Evolutionary conservation across 2,888 invertebrate genomes (phyloP).

Genomic region (Agrotis clavis): DNA sequence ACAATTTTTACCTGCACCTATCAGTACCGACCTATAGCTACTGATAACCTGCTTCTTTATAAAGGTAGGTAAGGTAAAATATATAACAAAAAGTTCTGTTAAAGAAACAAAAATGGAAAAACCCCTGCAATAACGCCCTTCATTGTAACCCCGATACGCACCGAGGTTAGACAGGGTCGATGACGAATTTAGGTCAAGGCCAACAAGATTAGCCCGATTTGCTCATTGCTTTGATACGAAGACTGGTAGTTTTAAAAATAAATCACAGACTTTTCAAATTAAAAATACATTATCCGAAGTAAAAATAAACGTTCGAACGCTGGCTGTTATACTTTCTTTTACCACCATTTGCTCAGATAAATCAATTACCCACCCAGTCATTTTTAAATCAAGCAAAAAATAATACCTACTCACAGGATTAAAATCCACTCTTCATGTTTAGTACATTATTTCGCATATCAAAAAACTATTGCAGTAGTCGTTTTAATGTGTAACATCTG

Average conservation of each 20-base stretch:
- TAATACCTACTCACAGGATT: constrained; percentile 21
- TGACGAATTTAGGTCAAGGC: constrained; percentile 42
- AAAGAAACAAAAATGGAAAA: neutral
- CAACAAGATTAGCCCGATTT: constrained; percentile 14
- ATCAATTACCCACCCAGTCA: neutral
- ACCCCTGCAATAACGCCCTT: neutral
- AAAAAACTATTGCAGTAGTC: neutral
- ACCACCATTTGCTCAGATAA: constrained; percentile 21
- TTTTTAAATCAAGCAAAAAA: neutral
- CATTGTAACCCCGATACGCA: constrained; percentile 8
- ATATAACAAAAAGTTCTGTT: no score
- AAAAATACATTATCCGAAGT: neutral
- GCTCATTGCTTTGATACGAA: neutral
- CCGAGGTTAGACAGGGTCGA: constrained; percentile 20
- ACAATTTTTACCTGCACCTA: no score
- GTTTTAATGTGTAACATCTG: no score
- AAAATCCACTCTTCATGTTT: constrained; percentile 17
- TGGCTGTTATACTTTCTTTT: constrained; percentile 12
- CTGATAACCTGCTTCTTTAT: no score
- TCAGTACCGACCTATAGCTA: no score
- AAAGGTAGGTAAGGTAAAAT: no score
- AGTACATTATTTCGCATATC: constrained; percentile 12
- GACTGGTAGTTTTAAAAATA: constrained; percentile 3
- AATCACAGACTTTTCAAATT: neutral
- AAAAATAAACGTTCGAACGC: neutral